Evolutionary conservation across 1,140 invertebrate species (phyloP).

Genomic region (Alviniconcha marisindica): DNA sequence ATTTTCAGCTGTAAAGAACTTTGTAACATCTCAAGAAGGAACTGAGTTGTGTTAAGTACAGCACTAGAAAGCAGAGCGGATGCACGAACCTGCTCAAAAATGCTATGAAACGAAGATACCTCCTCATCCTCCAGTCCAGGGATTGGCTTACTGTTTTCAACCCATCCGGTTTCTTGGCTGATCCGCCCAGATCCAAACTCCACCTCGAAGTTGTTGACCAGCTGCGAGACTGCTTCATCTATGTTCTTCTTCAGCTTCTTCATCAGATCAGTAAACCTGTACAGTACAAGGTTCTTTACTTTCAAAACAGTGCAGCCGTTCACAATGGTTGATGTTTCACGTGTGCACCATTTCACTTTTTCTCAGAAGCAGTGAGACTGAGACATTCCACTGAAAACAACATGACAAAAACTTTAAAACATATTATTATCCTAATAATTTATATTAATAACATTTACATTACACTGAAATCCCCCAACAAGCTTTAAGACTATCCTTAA

Average conservation of each 20-base stretch:
- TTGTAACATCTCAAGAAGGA: neutral
- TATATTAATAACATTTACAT: too few relatives aligned
- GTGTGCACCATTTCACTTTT: too few relatives aligned
- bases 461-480: too few relatives aligned
- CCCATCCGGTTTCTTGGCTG: slow-evolving; percentile 43
- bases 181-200: slow-evolving; percentile 65
- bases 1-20: too few relatives aligned
- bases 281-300: too few relatives aligned
- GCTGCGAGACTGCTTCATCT: slow-evolving; percentile 61
- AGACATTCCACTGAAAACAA: too few relatives aligned
- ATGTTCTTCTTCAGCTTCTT: slow-evolving; percentile 64
- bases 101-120: slow-evolving; percentile 70
- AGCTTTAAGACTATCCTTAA: too few relatives aligned
- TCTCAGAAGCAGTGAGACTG: too few relatives aligned
- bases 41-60: neutral
- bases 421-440: too few relatives aligned
- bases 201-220: slow-evolving; percentile 70
- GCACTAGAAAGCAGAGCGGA: slow-evolving; percentile 30
- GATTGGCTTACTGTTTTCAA: slow-evolving; percentile 47
- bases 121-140: slow-evolving; percentile 68
- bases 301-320: too few relatives aligned
- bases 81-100: slow-evolving; percentile 67
- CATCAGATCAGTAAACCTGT: slow-evolving; percentile 66
- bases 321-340: too few relatives aligned
- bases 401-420: too few relatives aligned